These are phyloP conservation scores for Megalonaias nervosa DNA, from an alignment of 1,140 invertebrate species.

Conservation along the genomic window DNA sequence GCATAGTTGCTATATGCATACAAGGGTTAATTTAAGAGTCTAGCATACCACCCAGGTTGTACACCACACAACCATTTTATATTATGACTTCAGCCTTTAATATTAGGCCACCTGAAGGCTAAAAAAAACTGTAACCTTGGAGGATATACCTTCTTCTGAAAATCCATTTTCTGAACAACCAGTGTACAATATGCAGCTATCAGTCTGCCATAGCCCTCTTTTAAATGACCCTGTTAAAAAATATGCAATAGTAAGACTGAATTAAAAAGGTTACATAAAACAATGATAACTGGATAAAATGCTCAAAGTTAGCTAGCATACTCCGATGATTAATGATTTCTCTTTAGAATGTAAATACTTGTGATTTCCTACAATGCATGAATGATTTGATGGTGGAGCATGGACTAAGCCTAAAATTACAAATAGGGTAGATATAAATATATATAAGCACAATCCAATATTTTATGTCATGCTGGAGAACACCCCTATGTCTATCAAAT, in stretches of 20 bases:
- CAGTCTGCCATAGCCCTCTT: conserved; percentile 92
- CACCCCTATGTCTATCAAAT: too few species aligned
- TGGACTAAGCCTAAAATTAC: too few species aligned
- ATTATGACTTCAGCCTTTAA: background rate
- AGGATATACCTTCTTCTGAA: conserved; percentile 80
- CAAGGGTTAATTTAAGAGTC: background rate
- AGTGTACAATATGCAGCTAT: conserved; percentile 89
- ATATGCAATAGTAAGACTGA: too few species aligned
- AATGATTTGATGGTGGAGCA: too few species aligned
- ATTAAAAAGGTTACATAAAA: too few species aligned
- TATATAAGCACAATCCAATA: too few species aligned
- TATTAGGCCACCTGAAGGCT: background rate
- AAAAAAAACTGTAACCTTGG: background rate
- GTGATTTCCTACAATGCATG: too few species aligned
- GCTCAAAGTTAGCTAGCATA: conserved; percentile 22
- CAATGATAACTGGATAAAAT: too few species aligned
- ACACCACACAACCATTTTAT: too few species aligned
- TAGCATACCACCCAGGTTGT: background rate
- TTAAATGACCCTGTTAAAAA: conserved; percentile 80
- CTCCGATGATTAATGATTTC: conserved; percentile 58
- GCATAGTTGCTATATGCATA: background rate
- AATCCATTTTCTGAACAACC: conserved; percentile 92
- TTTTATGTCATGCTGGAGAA: too few species aligned
- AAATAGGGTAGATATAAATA: too few species aligned
- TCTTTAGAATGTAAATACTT: background rate